Percentiles rank a stretch among this genome's conserved stretches.
These are phyloP conservation scores for Melieria omissa DNA, from an alignment of 2,888 invertebrate species.

Conservation along the genomic window DNA sequence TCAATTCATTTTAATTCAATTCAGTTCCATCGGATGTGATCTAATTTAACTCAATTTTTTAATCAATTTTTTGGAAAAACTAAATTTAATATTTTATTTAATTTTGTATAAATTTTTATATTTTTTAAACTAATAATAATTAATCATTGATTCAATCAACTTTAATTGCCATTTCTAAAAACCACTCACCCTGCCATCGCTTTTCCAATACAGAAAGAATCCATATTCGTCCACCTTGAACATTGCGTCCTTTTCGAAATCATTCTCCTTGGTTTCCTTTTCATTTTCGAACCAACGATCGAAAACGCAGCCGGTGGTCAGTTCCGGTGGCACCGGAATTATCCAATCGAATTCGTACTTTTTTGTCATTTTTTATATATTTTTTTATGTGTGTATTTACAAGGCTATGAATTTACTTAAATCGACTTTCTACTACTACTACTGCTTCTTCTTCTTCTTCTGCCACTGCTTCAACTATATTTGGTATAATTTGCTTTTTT, in stretches of 20 bases:
- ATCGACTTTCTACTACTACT: neutral
- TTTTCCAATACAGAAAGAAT: constrained; percentile 99
- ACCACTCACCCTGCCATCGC: constrained; percentile 84
- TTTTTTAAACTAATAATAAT: neutral
- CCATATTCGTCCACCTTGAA: constrained; percentile 98
- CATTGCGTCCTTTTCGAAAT: constrained; percentile 85
- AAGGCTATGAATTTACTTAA: neutral
- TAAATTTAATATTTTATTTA: neutral
- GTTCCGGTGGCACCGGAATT: constrained; percentile 88
- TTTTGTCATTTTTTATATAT: constrained; percentile 84
- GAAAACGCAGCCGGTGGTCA: constrained; percentile 84
- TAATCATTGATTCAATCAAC: too few species aligned
- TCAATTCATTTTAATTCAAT: too few species aligned
- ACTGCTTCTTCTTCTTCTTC: neutral
- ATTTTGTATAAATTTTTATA: neutral
- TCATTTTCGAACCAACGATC: constrained; percentile 97
- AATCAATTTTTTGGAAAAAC: neutral
- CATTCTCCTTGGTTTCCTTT: constrained; percentile 83
- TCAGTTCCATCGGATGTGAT: neutral
- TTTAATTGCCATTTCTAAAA: neutral
- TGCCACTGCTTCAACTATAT: neutral
- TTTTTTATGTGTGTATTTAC: constrained; percentile 10
- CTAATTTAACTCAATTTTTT: neutral
- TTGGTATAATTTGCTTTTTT: too few species aligned
- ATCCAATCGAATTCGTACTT: constrained; percentile 99